Evolutionary conservation across 2,113 vertebrate genomes (phyloP), one percentile per base, ranked within the genome.

Genomic region (Sialia sialis): DNA sequence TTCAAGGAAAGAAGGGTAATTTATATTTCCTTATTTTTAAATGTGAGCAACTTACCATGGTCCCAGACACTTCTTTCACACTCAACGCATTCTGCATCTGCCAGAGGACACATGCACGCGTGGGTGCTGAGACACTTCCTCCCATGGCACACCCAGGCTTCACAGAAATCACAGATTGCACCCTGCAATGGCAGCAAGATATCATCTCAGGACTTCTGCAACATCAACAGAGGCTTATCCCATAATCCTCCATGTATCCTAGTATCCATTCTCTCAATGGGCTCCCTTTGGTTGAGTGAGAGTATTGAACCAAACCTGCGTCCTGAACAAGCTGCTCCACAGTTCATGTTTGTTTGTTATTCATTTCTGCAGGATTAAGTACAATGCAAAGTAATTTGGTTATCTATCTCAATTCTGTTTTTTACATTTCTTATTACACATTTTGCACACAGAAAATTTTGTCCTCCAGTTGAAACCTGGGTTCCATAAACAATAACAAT

Each of bases 141-240:
- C 8, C 99, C 98, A 0, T 99, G 99, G 84, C 99, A 99, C 56
- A 99, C 98, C 99, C 99, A 99, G 18, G 99, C 99, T 95, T 99
- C 99, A 91, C 99, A 99, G 97, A 99, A 99, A 95, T 99, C 99
- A 96, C 99, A 99, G 72, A 99, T 99, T 26, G 99, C 99, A 34
- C 99, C 99, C 99, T 99, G 92, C 43, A 96, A 97, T 72, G 34
- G 44, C 90, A 91, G 67, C 87, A 79, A 77, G 39, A 20, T 1
- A 59, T 2, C 14, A 48, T 7, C 68, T 56, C 55, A 36, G 48
- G 11, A 32, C 19, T 55, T 30, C 20, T 36, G 63, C 43, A 51
- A 11, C 9, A 44, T 41, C 38, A 29, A 56, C 15, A 68, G 27
- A 79, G 7, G 13, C 10, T 70, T 34, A 29, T 10, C 69, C 51